Conservation (phyloP, 2,888 invertebrate species). For the Ceramica pisi region DNA sequence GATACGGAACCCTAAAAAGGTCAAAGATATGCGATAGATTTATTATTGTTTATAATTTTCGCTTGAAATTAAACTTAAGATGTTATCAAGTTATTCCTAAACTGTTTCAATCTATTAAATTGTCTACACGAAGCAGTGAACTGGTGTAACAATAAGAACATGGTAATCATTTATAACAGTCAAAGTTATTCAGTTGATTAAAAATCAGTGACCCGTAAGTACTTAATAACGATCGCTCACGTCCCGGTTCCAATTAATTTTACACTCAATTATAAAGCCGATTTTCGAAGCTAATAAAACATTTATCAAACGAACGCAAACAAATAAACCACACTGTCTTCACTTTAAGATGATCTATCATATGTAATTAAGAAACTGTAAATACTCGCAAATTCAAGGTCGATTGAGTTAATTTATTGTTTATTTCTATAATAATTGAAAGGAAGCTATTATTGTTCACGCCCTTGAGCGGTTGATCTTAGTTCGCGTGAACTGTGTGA, state of each 20-base stretch:
- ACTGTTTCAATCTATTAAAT: constrained; percentile 29
- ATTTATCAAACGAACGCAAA: constrained; percentile 16
- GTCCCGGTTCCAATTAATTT: constrained; percentile 40
- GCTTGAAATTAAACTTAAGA: neutral
- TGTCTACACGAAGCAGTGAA: constrained; percentile 28
- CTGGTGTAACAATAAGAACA: constrained; percentile 30
- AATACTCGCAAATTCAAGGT: constrained; percentile 50
- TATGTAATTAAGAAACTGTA: constrained; percentile 24
- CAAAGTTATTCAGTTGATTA: constrained; percentile 40
- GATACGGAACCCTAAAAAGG: too few relatives aligned
- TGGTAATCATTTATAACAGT: constrained; percentile 41
- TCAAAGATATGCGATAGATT: neutral
- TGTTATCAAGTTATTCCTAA: constrained; percentile 30
- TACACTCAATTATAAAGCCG: constrained; percentile 34
- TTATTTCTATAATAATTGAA: constrained; percentile 53
- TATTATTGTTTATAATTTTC: neutral
- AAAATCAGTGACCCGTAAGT: constrained; percentile 23
- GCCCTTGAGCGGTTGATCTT: constrained; percentile 56
- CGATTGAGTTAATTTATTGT: constrained; percentile 44
- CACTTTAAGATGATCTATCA: constrained; percentile 19
- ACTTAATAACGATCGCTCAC: constrained; percentile 26
- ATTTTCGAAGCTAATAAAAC: constrained; percentile 7
- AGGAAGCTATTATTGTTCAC: constrained; percentile 56
- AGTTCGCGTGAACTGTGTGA: constrained; percentile 54
- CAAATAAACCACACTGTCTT: constrained; percentile 9